Conservation (phyloP, 1,140 invertebrate genomes). For the Lepidurus apus region DNA sequence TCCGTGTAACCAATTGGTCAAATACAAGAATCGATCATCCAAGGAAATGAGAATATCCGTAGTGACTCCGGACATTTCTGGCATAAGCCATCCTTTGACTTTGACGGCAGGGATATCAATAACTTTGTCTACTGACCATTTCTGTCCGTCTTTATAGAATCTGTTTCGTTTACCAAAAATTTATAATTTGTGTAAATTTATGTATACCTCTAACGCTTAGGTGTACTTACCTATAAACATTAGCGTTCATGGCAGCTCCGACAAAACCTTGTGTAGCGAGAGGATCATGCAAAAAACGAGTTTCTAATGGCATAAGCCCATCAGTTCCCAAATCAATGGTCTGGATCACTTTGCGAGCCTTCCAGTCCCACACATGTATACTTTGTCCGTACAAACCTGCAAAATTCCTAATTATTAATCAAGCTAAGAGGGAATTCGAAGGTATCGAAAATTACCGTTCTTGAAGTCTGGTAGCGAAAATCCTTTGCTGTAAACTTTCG, state of each 20-base stretch:
- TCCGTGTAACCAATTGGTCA: slow-evolving; percentile 88
- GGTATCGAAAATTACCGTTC: slow-evolving; percentile 43
- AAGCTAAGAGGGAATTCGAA: neutral
- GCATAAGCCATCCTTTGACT: slow-evolving; percentile 62
- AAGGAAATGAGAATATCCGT: slow-evolving; percentile 91
- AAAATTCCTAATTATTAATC: neutral
- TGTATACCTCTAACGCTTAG: neutral
- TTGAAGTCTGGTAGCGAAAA: slow-evolving; percentile 59
- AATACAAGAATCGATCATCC: slow-evolving; percentile 88
- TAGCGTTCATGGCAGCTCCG: slow-evolving; percentile 70
- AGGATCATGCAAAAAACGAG: slow-evolving; percentile 90
- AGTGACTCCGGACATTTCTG: slow-evolving; percentile 68
- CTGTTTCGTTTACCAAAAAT: slow-evolving; percentile 41
- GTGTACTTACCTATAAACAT: slow-evolving; percentile 57
- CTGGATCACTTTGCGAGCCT: slow-evolving; percentile 67
- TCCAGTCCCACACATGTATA: slow-evolving; percentile 89
- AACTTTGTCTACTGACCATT: slow-evolving; percentile 69
- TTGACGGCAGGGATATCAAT: slow-evolving; percentile 68
- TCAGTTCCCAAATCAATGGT: slow-evolving; percentile 75
- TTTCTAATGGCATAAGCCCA: slow-evolving; percentile 83
- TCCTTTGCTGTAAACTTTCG: slow-evolving; percentile 72
- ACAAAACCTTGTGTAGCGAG: slow-evolving; percentile 72
- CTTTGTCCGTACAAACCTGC: slow-evolving; percentile 71
- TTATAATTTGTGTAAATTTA: no score
- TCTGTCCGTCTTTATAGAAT: slow-evolving; percentile 59